These are phyloP conservation scores for Pachliopta kotzebuea DNA, from an alignment of 2,888 invertebrate species.

Conservation along the genomic window DNA sequence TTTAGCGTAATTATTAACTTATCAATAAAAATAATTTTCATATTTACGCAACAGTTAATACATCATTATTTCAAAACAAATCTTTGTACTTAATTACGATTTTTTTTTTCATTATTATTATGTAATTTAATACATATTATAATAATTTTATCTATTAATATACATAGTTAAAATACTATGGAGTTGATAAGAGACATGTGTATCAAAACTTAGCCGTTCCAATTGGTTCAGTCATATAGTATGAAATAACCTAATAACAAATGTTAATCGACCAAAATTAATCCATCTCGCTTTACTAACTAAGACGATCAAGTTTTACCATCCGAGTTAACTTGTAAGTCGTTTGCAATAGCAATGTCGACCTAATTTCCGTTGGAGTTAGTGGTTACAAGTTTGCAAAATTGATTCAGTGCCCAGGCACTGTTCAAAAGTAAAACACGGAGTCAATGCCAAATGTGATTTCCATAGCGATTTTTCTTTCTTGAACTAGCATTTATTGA, in stretches of 20 bases:
- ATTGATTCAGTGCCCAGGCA: slow-evolving; percentile 2
- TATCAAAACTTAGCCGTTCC: background rate
- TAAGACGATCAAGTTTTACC: slow-evolving; percentile 17
- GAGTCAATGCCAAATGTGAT: background rate
- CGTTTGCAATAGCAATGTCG: slow-evolving; percentile 7
- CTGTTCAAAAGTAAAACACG: slow-evolving; percentile 3
- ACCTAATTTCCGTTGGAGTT: slow-evolving; percentile 9
- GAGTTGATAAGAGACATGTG: no score
- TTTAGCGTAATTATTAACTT: background rate
- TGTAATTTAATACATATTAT: no score
- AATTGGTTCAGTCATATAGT: background rate
- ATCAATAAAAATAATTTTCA: background rate
- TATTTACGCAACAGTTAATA: background rate
- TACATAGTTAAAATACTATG: no score
- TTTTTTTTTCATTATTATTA: no score
- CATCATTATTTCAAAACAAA: background rate
- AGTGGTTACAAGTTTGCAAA: slow-evolving; percentile 3
- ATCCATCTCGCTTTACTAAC: slow-evolving; percentile 20
- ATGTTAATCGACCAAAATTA: slow-evolving; percentile 25
- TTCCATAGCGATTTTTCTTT: background rate
- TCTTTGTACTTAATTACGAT: background rate
- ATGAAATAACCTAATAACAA: slow-evolving; percentile 15
- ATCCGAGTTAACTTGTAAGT: slow-evolving; percentile 12
- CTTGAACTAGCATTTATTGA: background rate
- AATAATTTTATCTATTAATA: no score